phyloP scores from a whole-genome alignment of 2,888 invertebrate genomes.

The Mylabris sibirica region DNA sequence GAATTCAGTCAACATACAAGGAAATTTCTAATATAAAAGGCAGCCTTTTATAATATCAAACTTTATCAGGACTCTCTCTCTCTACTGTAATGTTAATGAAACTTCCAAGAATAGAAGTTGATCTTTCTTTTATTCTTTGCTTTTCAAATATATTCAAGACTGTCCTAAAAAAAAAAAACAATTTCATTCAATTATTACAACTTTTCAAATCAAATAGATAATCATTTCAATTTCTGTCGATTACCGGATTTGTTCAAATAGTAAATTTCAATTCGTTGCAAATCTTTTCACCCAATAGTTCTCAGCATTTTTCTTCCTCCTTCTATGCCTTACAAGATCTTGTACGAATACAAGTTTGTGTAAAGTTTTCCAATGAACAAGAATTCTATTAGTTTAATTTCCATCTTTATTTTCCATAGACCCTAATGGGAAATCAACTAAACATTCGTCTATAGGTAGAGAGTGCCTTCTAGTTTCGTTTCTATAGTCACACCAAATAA shows the following conservation, averaged over 20 bases:
- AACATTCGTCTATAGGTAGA: no score
- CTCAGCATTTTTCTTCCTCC: background rate
- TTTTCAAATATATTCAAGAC: background rate
- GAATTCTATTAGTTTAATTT: background rate
- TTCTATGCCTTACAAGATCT: background rate
- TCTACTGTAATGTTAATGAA: background rate
- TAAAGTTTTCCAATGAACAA: background rate
- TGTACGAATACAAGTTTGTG: background rate
- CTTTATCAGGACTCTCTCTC: background rate
- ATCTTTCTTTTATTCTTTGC: background rate
- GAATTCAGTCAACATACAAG: constrained; percentile 1
- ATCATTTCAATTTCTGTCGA: constrained; percentile 12
- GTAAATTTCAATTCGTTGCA: background rate
- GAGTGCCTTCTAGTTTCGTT: no score
- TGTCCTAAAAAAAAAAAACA: no score
- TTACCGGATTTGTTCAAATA: constrained; percentile 2
- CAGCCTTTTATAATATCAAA: background rate
- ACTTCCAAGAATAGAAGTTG: background rate
- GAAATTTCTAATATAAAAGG: constrained; percentile 3
- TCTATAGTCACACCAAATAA: constrained; percentile 6
- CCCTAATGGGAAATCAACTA: no score
- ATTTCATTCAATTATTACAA: background rate
- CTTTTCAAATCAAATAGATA: constrained; percentile 5
- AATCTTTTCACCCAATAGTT: background rate
- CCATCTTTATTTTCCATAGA: no score